Percentiles rank a stretch among this genome's conserved stretches.
Conservation (phyloP, 2,113 vertebrate species). For the Callionymus lyra region DNA sequence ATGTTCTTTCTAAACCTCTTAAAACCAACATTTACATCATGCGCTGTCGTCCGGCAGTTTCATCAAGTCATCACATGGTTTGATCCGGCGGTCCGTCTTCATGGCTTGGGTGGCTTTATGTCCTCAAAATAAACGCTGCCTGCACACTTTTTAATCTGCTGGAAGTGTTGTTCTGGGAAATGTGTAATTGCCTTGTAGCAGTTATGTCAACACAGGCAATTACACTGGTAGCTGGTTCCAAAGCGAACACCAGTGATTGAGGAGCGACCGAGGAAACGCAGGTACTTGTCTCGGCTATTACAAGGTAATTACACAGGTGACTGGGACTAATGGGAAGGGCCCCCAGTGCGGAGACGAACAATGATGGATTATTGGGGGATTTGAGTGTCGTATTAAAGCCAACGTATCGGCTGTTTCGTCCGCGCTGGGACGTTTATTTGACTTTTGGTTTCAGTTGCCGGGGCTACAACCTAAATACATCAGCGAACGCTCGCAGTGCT, state of each 20-base stretch:
- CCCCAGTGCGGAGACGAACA: conserved; percentile 21
- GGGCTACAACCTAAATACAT: too few species aligned
- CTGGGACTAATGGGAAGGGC: conserved; percentile 32
- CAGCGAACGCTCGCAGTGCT: too few species aligned
- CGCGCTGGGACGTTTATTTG: too few species aligned
- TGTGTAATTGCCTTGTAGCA: conserved; percentile 49
- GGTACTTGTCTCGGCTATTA: conserved; percentile 47
- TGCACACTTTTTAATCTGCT: not conserved
- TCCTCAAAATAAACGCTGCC: not conserved
- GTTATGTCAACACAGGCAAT: conserved; percentile 54
- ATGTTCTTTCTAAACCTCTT: too few species aligned
- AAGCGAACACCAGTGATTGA: conserved; percentile 42
- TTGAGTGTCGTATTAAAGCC: conserved; percentile 7
- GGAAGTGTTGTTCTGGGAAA: conserved; percentile 24
- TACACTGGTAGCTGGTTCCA: conserved; percentile 42
- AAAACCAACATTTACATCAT: too few species aligned
- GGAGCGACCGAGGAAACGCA: conserved; percentile 37
- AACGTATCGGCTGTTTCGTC: not conserved
- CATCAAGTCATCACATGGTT: too few species aligned
- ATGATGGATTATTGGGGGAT: conserved; percentile 19
- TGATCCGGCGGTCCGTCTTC: too few species aligned
- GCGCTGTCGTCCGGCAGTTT: too few species aligned
- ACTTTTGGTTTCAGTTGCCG: too few species aligned
- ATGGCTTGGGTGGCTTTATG: too few species aligned
- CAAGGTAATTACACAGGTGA: conserved; percentile 51